These are phyloP conservation scores for Gouania willdenowi DNA, from an alignment of 2,797 vertebrate genomes.

Conservation along the genomic window DNA sequence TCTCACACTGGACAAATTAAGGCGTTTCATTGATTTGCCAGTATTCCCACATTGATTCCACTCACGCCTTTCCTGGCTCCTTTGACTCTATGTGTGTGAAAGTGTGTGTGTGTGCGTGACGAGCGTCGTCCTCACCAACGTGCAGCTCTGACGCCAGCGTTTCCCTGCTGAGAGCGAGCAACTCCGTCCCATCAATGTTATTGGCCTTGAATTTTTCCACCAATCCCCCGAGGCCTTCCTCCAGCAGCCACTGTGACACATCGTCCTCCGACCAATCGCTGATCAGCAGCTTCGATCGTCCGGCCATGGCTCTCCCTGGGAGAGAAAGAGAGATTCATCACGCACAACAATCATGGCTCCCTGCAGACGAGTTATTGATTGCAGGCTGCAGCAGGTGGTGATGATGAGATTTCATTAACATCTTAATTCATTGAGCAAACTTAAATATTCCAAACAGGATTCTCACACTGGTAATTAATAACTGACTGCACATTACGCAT, in stretches of 20 bases:
- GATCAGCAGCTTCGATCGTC: constrained; percentile 63
- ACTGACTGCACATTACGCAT: too few relatives aligned
- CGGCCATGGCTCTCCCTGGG: constrained; percentile 57
- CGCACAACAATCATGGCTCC: constrained; percentile 6
- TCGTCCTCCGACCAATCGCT: constrained; percentile 90
- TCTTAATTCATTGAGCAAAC: constrained; percentile 1
- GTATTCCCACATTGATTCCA: too few relatives aligned
- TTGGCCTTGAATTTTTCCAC: constrained; percentile 82
- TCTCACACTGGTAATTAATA: background rate
- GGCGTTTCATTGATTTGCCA: too few relatives aligned
- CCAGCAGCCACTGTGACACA: constrained; percentile 85
- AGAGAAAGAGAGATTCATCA: constrained; percentile 16
- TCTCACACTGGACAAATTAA: constrained; percentile 2
- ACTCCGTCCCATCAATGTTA: constrained; percentile 91
- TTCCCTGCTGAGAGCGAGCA: constrained; percentile 87
- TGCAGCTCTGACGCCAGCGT: constrained; percentile 84
- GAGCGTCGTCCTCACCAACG: constrained; percentile 82
- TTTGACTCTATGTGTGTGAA: background rate
- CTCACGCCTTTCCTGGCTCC: too few relatives aligned
- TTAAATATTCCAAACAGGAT: background rate
- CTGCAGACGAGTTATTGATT: constrained; percentile 40
- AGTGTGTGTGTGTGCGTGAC: constrained; percentile 4
- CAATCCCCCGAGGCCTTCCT: constrained; percentile 80
- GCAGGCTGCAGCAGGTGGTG: background rate
- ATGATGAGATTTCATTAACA: constrained; percentile 16